Base-by-base conservation (phyloP, 1,140 invertebrate genomes). In the Thaumatotibia leucotreta region DNA sequence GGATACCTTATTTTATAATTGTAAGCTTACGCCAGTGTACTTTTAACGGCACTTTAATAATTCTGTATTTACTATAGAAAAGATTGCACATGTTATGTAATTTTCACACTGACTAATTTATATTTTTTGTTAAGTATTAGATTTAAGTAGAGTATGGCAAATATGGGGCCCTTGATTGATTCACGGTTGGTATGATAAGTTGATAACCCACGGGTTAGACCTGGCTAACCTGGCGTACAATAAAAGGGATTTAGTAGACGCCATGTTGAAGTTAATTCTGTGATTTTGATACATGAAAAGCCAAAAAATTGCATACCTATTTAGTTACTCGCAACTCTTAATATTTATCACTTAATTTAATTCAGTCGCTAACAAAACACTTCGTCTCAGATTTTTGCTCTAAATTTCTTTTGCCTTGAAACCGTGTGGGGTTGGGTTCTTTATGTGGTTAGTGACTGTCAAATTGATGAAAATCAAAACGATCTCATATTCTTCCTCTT, bases 31-130 rank as follows among this genome's bases (percentile, higher is more conserved):
- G 73, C 69, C 80, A 72, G 72, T 72, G 65, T 71, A 67, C 70
- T 68, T 71, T 74, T 11, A 33, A 62, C 32, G 74, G 77, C 80
- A 87, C 82, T 73, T 75, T 76, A 70, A n/a, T n/a, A n/a, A 67
- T 66, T 75, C 74, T 72, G 24, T 84, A 83, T 83, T 58, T 70
- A 78, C 79, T 75, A 83, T 83, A 83, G 75, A 79, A 64, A 82
- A 81, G 65, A 86, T 76, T 80, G 88, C 88, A 90, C 88, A 79
- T 90, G 88, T 90, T 90, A 89, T 80, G 79, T 84, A 85, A 86
- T 76, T 70, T 83, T 81, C 88, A 90, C 88, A 81, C 83, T 75
- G 79, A 85, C 79, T 87, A 83, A 88, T 85, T 84, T 88, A 90
- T 88, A 86, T 88, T 86, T 88, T 90, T 83, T 88, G 84, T 88